Conservation (phyloP, 1,140 invertebrate genomes). For the Lepidurus couesii region DNA sequence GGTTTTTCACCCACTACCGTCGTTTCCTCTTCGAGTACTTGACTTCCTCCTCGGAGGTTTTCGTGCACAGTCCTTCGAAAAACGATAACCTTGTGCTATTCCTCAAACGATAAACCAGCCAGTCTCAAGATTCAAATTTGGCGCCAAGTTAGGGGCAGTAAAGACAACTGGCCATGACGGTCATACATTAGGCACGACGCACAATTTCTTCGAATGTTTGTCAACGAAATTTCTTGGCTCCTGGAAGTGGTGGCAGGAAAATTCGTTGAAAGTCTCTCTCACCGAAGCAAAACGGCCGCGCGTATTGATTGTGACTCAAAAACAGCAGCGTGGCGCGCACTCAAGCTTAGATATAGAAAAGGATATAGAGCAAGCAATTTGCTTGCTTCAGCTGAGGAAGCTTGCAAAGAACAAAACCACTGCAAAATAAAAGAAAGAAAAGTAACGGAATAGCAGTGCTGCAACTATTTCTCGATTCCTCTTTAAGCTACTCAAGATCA, state of each 20-base stretch:
- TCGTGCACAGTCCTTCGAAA: background rate
- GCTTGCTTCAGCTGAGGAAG: background rate
- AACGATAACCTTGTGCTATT: background rate
- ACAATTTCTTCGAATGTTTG: conserved; percentile 2
- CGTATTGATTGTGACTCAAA: conserved; percentile 19
- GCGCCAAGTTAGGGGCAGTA: background rate
- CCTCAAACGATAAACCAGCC: background rate
- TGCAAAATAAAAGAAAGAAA: background rate
- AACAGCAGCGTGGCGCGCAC: conserved; percentile 17
- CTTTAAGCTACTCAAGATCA: too few relatives aligned
- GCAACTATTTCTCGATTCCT: background rate
- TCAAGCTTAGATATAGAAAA: conserved; percentile 22
- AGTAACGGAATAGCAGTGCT: background rate
- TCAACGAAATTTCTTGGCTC: background rate
- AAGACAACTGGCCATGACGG: background rate
- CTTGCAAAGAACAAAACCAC: background rate
- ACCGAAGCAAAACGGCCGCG: conserved; percentile 9
- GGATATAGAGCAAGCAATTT: background rate
- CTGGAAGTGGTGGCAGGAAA: background rate
- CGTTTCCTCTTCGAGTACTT: background rate
- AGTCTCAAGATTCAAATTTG: background rate
- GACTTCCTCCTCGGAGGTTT: background rate
- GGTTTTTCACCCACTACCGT: background rate
- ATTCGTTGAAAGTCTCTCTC: background rate
- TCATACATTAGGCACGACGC: conserved; percentile 9